Evolutionary conservation across 2,888 invertebrate genomes (phyloP).

Genomic region (Drosophila limbata): DNA sequence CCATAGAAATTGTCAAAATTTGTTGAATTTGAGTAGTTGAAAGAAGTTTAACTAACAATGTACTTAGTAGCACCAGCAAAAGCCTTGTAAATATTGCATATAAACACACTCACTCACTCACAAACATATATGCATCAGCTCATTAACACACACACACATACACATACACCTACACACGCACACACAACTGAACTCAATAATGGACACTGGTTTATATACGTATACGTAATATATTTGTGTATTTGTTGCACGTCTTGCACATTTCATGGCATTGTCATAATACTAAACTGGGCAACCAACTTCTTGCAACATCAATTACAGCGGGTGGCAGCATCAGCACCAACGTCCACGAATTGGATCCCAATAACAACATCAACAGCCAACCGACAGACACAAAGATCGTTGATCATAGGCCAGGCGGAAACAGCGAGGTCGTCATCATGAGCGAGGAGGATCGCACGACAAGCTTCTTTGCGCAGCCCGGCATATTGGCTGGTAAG

Average conservation of each 20-base stretch:
- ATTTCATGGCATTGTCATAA: slow-evolving; percentile 10
- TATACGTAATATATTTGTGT: slow-evolving; percentile 39
- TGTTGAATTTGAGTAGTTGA: slow-evolving; percentile 22
- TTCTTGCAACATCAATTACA: slow-evolving; percentile 38
- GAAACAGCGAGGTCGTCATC: slow-evolving; percentile 89
- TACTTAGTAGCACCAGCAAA: slow-evolving; percentile 18
- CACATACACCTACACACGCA: slow-evolving; percentile 27
- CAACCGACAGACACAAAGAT: slow-evolving; percentile 84
- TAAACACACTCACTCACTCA: slow-evolving; percentile 7
- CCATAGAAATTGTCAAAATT: slow-evolving; percentile 13
- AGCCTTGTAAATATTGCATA: slow-evolving; percentile 51
- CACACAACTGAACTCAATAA: slow-evolving; percentile 31
- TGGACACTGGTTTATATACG: slow-evolving; percentile 61
- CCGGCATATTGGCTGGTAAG: slow-evolving; percentile 95
- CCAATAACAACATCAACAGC: slow-evolving; percentile 83
- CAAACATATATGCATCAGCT: slow-evolving; percentile 25
- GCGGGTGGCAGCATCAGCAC: slow-evolving; percentile 76
- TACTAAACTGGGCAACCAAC: neutral
- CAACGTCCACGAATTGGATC: slow-evolving; percentile 83
- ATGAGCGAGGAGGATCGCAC: slow-evolving; percentile 94
- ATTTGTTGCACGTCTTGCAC: slow-evolving; percentile 20
- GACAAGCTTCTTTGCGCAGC: slow-evolving; percentile 97
- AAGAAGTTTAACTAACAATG: slow-evolving; percentile 33
- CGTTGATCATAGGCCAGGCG: slow-evolving; percentile 83
- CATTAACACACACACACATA: slow-evolving; percentile 13